Evolutionary conservation across 1,140 invertebrate genomes (phyloP), one percentile per base, ranked within the genome.

Genomic region (Drosophila sturtevanti): DNA sequence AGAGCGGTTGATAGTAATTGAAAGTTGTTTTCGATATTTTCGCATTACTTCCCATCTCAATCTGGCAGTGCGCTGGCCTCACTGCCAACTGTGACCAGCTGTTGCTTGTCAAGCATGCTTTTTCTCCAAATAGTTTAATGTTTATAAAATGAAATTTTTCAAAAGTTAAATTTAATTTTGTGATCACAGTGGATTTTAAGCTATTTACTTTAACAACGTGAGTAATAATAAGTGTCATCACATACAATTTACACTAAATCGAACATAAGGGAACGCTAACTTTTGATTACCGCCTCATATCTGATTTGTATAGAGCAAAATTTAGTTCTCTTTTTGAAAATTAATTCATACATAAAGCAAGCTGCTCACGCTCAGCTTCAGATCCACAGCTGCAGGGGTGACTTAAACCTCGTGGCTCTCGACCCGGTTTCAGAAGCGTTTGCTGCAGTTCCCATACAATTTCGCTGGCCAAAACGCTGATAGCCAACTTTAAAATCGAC

Each of bases 391-490:
- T 81, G 9, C 34, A 69, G 6, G 89, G 81, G 41, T 90, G 77
- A 3, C 67, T 71, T 56, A 72, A 76, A 10, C 72, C 74, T 0
- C 69, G 52, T 3, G 90, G 90, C 62, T 87, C 77, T 0, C 65
- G 34, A 34, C 78, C 74, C 1, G 82, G 81, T 56, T 87, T 89
- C 3, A 91, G 71, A 35, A 91, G 14, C 6, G 72, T 58, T 41
- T 87, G 75, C 38, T 91, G 90, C 38, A 91, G 34, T n/a, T 71
- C 81, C 70, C 72, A 89, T 48, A 91, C 79, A 5, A 82, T 65
- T 59, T 90, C 76, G 21, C 75, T 79, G 16, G 90, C 60, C 14
- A 91, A 16, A 1, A 79, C 87, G 65, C 73, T 91, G 0, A 89
- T 72, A 9, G 84, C 78, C 34, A 91, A 63, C 61, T 71, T 86